Base-by-base conservation (phyloP, 2,113 vertebrate species). In the Macrotus californicus region DNA sequence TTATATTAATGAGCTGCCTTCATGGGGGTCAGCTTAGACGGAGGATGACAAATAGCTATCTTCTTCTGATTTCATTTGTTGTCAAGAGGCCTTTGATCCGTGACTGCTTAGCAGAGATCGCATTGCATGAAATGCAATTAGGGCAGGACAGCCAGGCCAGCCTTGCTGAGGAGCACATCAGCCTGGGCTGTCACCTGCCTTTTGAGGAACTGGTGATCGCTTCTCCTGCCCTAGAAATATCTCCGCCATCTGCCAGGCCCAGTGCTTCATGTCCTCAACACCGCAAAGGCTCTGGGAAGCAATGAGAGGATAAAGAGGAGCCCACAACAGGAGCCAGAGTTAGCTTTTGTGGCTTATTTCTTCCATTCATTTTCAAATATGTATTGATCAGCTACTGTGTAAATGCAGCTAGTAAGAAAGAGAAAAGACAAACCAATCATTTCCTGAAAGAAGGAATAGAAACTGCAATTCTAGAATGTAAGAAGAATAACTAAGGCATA, bases 31-130 rank as follows among this genome's bases (percentile, higher is more conserved):
- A 91, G 50, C n/a, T 84, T 50, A 88, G 56, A 93, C 48, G 43
- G 54, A 96, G 41, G 48, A 83, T 95, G 93, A 96, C 83, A 89
- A 96, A 96, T 95, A 93, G 56, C 91, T 89, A 39, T 89, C 86
- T 86, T 87, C 50, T 82, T 97, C 77, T 96, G 93, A 96, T 96
- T 94, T 94, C 56, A 86, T 96, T 97, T 96, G 73, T 94, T 94
- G 95, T 96, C 93, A 93, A 83, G 87, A 93, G 69, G 29, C 39
- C 83, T 93, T 96, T 97, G 89, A 95, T 89, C 86, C 2, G 0
- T 94, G 83, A 96, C 93, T 96, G 86, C 86, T 96, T 93, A 96
- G 83, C 59, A 22, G 76, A 96, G 94, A 94, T 67, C 87, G 46
- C 26, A 75, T 39, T 67, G 39, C 89, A 91, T 80, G 70, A 93